phyloP scores from a whole-genome alignment of 2,113 vertebrate species.

The Atrichornis clamosus region DNA sequence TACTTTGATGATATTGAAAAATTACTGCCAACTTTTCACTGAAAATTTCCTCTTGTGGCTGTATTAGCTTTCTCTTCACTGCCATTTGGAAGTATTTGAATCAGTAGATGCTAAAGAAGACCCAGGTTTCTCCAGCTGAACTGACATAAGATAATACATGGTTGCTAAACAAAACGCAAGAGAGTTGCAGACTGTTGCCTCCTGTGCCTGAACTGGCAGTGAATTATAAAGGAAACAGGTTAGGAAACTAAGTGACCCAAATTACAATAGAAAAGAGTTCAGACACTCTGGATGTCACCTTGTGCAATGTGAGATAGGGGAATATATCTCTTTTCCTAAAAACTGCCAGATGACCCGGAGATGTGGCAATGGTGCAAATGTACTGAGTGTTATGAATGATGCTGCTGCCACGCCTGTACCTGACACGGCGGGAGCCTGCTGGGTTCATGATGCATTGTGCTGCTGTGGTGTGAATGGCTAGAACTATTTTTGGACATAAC shows the following conservation, averaged over 20 bases:
- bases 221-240: background rate
- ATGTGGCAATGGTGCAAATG: background rate
- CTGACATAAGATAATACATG: background rate
- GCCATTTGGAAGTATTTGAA: background rate
- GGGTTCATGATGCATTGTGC: background rate
- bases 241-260: background rate
- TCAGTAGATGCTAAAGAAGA: background rate
- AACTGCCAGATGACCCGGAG: background rate
- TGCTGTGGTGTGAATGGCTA: background rate
- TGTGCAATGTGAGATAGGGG: background rate
- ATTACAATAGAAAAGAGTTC: background rate
- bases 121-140: background rate
- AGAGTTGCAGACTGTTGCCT: background rate
- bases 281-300: background rate
- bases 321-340: background rate
- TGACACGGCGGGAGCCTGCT: background rate
- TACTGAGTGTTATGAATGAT: background rate
- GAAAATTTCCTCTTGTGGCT: background rate
- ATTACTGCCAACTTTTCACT: background rate
- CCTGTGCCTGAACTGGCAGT: background rate
- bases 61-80: background rate
- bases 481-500: background rate
- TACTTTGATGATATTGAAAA: background rate
- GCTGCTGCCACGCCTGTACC: background rate
- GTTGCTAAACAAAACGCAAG: background rate